Base-by-base conservation (phyloP, 2,797 vertebrate genomes). In the Calcarius lapponicus region DNA sequence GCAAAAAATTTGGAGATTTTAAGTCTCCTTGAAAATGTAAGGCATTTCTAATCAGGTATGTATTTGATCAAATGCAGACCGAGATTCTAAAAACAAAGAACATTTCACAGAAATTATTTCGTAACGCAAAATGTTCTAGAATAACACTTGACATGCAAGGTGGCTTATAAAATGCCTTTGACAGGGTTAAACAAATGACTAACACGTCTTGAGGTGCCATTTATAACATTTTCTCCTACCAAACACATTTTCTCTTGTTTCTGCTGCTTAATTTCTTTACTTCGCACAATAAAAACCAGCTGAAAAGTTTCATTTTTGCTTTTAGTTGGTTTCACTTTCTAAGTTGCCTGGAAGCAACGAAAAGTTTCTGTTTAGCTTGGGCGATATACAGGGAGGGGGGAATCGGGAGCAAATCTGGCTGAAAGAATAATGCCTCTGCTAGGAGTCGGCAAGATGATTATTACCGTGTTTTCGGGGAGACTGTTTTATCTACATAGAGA, bases 221-320 rank as follows among this genome's bases (percentile, higher is more conserved):
- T 73, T 53, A 8, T 9, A 62, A 66, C 32, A 40, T 51, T 40
- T 54, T 60, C 50, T 74, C 28, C 66, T 22, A 74, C 17, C 38
- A 26, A 40, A 36, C 7, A 1, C 3, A 21, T 47, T n/a, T 67
- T 24, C 26, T 40, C 24, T 31, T 9, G 20, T 36, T 66, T 48
- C 64, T 26, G 28, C 42, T 2, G 58, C 54, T 79, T 80, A 11
- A 60, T 93, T 60, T 57, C 64, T 91, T 53, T 26, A 22, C 58
- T 60, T 65, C 2, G 13, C 73, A 38, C 76, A 54, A 34, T 1
- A 78, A 80, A 86, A 80, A 69, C 0, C 58, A 28, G 22, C 70
- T 29, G 69, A n/a, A 65, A 86, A 93, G 85, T 95, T 97, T 94
- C 92, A 29, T 80, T 95, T 97, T 95, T 94, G 61, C 58, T 93